phyloP scores from a whole-genome alignment of 2,113 vertebrate species.

The Protobothrops mucrosquamatus region DNA sequence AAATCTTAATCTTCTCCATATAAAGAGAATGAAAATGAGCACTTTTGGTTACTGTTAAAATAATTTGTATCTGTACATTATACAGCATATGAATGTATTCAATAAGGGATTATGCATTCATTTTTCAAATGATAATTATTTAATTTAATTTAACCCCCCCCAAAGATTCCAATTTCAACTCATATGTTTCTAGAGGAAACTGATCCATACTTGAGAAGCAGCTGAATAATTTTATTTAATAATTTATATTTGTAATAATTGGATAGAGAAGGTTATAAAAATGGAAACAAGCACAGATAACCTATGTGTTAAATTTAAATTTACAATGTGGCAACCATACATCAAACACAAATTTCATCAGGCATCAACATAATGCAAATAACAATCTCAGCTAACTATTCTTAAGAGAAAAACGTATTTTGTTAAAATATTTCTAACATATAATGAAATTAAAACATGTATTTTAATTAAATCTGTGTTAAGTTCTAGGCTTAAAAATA shows the following conservation, averaged over 20 bases:
- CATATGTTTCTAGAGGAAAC: background rate
- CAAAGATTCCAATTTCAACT: background rate
- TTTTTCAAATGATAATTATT: background rate
- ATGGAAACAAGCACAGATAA: background rate
- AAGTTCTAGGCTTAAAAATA: background rate
- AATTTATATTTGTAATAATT: background rate
- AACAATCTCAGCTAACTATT: background rate
- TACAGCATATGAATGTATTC: background rate
- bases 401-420: background rate
- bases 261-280: background rate
- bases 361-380: background rate
- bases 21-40: background rate
- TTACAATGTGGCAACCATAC: background rate
- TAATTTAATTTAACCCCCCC: background rate
- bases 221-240: background rate
- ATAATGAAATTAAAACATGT: conserved; percentile 6
- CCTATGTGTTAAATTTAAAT: background rate
- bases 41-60: background rate
- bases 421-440: background rate
- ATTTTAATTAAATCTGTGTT: background rate
- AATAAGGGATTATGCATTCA: background rate
- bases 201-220: background rate
- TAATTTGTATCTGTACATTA: background rate
- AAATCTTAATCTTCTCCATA: background rate
- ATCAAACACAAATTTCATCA: background rate